Percentiles rank a stretch among this genome's conserved stretches.
These are phyloP conservation scores for Nesidiocoris tenuis DNA, from an alignment of 2,888 invertebrate genomes.

Conservation along the genomic window DNA sequence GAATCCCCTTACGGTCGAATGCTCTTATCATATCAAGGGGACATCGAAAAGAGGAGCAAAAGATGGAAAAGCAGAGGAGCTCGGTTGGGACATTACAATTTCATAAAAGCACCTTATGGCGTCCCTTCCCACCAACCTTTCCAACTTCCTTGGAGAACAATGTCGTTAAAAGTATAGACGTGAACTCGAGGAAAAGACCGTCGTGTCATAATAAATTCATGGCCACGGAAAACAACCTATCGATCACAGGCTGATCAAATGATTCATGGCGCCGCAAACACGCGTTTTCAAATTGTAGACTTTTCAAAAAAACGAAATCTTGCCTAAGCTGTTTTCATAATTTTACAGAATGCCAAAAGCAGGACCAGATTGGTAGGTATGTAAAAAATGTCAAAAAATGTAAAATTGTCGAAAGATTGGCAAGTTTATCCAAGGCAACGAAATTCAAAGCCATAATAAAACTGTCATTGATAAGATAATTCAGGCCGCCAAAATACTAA, in stretches of 20 bases:
- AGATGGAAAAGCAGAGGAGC: background rate
- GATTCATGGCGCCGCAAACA: background rate
- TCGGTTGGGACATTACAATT: background rate
- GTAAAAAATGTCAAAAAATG: too few species aligned
- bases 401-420: too few species aligned
- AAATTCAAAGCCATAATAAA: too few species aligned
- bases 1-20: background rate
- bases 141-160: background rate
- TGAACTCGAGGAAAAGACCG: background rate
- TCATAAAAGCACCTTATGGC: background rate
- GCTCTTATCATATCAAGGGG: background rate
- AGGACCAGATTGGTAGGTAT: too few species aligned
- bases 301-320: too few species aligned
- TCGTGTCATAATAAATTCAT: background rate
- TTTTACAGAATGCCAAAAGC: too few species aligned
- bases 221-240: background rate
- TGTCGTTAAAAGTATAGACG: background rate
- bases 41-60: background rate
- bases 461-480: too few species aligned
- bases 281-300: too few species aligned
- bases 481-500: too few species aligned
- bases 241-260: background rate
- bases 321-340: too few species aligned
- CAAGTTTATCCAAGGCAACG: too few species aligned
- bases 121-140: background rate